Conservation (phyloP, 2,113 vertebrate species). For the Pyxicephalus adspersus region DNA sequence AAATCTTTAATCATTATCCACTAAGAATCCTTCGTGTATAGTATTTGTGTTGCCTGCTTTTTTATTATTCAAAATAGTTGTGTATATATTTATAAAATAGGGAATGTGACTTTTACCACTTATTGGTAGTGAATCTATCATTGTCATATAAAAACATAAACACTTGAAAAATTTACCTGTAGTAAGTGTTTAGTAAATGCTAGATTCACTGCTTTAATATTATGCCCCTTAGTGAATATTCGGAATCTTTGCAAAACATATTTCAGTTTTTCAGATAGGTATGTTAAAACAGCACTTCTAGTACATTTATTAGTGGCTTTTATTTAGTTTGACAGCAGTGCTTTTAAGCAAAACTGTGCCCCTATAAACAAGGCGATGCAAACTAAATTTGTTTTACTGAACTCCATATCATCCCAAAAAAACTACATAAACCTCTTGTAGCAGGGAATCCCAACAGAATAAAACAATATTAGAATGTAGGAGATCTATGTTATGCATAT, state of each 20-base stretch:
- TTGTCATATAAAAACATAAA: no score
- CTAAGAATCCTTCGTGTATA: no score
- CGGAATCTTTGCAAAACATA: background rate
- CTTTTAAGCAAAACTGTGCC: constrained; percentile 30
- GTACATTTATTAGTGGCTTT: constrained; percentile 21
- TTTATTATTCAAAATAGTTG: no score
- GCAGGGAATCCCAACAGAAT: constrained; percentile 28
- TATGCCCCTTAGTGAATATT: background rate
- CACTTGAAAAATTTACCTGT: no score
- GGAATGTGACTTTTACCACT: no score
- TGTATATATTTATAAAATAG: no score
- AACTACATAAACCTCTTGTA: constrained; percentile 49
- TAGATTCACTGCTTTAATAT: no score
- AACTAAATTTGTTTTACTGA: constrained; percentile 39
- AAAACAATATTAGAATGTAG: constrained; percentile 7
- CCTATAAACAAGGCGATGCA: constrained; percentile 45
- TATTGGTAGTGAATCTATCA: no score
- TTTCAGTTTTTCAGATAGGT: constrained; percentile 15
- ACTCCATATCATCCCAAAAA: constrained; percentile 17
- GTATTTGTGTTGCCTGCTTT: no score
- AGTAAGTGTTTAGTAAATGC: no score
- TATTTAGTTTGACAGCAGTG: constrained; percentile 40
- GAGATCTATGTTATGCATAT: constrained; percentile 25
- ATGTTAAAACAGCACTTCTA: background rate
- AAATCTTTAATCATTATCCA: no score